phyloP scores from a whole-genome alignment of 92 coral and sea anemone species.

The Nematostella vectensis region DNA sequence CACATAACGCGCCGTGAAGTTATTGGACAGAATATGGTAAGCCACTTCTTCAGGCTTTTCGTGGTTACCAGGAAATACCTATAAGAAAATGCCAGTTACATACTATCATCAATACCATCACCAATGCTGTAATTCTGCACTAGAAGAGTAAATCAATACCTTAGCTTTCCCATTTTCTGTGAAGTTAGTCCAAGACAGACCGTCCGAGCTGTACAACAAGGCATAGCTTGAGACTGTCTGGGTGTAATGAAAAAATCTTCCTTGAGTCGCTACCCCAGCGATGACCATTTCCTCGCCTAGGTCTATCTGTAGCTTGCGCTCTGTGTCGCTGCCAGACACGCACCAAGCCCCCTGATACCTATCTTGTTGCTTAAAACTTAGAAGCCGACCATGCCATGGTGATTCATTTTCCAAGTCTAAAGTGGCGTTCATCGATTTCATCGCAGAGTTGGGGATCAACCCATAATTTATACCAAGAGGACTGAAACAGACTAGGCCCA shows the following conservation, averaged over 20 bases:
- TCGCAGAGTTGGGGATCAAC: slow-evolving; percentile 10
- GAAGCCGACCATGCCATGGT: slow-evolving; percentile 24
- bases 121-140: no score
- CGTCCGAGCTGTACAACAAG: slow-evolving; percentile 11
- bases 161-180: slow-evolving; percentile 18
- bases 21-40: slow-evolving; percentile 18
- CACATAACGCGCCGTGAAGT: slow-evolving; percentile 9
- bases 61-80: slow-evolving; percentile 33
- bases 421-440: slow-evolving; percentile 11
- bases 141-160: no score
- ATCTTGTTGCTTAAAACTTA: no score
- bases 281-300: slow-evolving; percentile 20
- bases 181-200: slow-evolving; percentile 5
- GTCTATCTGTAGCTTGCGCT: slow-evolving; percentile 43
- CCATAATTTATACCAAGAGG: slow-evolving; percentile 44
- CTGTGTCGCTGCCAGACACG: slow-evolving; percentile 11
- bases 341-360: slow-evolving; percentile 46
- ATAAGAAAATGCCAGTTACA: no score
- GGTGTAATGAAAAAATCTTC: slow-evolving; percentile 2
- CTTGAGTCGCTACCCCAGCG: slow-evolving; percentile 51
- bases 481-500: slow-evolving; percentile 25
- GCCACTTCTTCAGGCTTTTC: slow-evolving; percentile 17
- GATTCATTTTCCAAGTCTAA: not conserved
- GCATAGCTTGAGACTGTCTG: slow-evolving; percentile 28
- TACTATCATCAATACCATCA: no score